Base-by-base conservation (phyloP, 2,797 vertebrate species). In the Gadopsis marmoratus region DNA sequence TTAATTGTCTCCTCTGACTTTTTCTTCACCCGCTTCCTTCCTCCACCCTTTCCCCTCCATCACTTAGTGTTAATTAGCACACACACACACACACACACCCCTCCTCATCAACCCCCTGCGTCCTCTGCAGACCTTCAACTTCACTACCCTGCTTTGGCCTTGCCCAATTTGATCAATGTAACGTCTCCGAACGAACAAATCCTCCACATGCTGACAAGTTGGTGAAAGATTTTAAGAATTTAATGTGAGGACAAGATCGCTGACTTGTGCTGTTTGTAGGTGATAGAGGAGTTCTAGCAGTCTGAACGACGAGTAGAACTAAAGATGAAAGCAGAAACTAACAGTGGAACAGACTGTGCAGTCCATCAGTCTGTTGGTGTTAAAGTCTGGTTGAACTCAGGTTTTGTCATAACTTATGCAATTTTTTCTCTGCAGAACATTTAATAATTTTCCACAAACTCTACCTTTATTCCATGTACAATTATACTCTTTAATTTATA, bases 21-120 rank as follows among this genome's bases (percentile, higher is more conserved):
- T 56, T 51, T 56, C 54, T 58, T 61, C 53, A 51, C 16, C 43
- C 21, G 3, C 26, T 47, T 21, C 37, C 45, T 26, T 47, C 19
- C 6, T 66, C 9, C 41, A 19, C 59, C 53, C 11, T 53, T 67
- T 58, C 29, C 54, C 73, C 39, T 39, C 50, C 54, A 45, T 68
- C 23, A 71, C 59, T 53, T 66, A 21, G 6, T 55, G 37, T 78
- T 71, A 65, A 82, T 85, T 64, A 76, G 71, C 65, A 74, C 10
- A 35, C 21, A 19, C 41, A 41, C 13, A 0, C 41, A 13, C 59
- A 26, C 58, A 37, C 14, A 16, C 19, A 45, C 12, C 41, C 6
- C 35, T 71, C 43, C 66, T 80, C 65, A 62, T 74, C 58, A 69
- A 74, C 61, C 61, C 56, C 26, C 76, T 39, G 12, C 35, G 19